Evolutionary conservation across 2,113 vertebrate species (phyloP).

Genomic region (Melierax canorus): DNA sequence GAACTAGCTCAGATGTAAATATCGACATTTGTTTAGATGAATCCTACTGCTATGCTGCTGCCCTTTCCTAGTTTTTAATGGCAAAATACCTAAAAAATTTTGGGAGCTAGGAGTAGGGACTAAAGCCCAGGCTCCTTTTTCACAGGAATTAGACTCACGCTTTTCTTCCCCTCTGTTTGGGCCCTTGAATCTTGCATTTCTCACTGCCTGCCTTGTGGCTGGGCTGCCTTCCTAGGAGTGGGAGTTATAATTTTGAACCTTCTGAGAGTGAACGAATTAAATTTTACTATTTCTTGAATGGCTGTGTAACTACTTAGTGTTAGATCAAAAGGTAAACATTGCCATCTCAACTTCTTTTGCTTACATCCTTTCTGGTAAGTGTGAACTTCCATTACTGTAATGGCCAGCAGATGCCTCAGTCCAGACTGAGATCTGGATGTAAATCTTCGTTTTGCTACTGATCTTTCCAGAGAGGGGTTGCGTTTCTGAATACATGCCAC

Average conservation of each 20-base stretch:
- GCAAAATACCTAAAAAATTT: neutral
- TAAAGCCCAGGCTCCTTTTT: neutral
- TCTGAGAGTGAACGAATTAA: neutral
- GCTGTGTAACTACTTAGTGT: neutral
- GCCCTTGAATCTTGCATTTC: neutral
- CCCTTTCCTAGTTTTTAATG: neutral
- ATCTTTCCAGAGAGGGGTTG: neutral
- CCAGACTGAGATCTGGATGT: neutral
- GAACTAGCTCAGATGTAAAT: neutral
- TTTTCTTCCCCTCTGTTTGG: neutral
- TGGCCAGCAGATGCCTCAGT: neutral
- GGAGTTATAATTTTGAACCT: neutral
- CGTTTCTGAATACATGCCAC: accelerated
- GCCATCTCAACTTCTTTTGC: neutral
- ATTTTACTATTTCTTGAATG: neutral
- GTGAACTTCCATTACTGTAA: accelerated
- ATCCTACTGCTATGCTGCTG: neutral
- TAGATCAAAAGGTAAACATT: neutral
- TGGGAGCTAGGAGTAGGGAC: neutral
- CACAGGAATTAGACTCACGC: neutral
- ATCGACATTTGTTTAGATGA: neutral
- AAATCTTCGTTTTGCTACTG: neutral
- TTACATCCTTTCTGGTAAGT: neutral
- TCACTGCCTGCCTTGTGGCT: neutral
- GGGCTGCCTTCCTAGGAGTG: neutral